Evolutionary conservation across 2,888 invertebrate genomes (phyloP).

Genomic region (Sarcophaga carnaria): DNA sequence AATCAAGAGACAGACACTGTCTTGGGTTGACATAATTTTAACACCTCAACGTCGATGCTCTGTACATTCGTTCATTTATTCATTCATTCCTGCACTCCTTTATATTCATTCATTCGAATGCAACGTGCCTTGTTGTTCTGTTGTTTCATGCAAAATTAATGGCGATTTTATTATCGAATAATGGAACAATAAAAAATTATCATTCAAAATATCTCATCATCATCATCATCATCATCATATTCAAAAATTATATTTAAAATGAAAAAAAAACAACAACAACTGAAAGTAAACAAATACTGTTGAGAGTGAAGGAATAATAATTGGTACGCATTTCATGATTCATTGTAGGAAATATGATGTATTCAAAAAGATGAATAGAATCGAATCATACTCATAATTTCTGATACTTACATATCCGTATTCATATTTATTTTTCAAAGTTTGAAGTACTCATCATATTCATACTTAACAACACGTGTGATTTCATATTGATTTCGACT

Average conservation of each 20-base stretch:
- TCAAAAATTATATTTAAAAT: not conserved
- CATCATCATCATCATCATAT: not conserved
- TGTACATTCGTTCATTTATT: not conserved
- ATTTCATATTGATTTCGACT: no score
- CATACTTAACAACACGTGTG: no score
- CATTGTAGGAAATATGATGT: no score
- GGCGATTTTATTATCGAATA: constrained; percentile 30
- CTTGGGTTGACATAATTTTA: constrained; percentile 50
- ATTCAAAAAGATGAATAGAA: no score
- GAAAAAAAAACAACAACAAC: no score
- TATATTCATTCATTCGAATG: constrained; percentile 5
- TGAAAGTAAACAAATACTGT: no score
- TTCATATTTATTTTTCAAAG: no score
- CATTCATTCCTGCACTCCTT: not conserved
- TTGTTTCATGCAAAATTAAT: constrained; percentile 11
- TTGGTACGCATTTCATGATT: no score
- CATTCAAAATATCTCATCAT: not conserved
- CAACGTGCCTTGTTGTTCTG: not conserved
- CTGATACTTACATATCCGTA: no score
- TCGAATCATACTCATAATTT: no score
- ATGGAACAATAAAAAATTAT: constrained; percentile 34
- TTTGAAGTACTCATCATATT: no score
- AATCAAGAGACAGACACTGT: not conserved
- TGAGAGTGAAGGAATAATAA: no score
- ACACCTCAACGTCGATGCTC: constrained; percentile 32